These are phyloP conservation scores for Zele albiditarsus DNA, from an alignment of 2,888 invertebrate genomes.

Conservation along the genomic window DNA sequence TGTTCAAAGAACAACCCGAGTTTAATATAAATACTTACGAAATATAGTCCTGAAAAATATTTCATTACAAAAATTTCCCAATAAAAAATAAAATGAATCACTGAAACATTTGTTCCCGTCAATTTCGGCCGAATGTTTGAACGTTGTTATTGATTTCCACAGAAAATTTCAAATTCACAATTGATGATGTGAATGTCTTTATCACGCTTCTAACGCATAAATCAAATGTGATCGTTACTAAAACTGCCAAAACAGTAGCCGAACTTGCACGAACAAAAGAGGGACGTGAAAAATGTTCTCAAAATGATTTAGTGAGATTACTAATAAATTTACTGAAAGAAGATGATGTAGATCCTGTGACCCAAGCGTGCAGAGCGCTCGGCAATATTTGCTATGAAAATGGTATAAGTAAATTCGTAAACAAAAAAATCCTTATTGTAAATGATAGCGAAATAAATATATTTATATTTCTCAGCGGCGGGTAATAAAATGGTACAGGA, in stretches of 20 bases:
- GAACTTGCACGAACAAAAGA: conserved; percentile 87
- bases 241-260: conserved; percentile 82
- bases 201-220: conserved; percentile 58
- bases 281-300: conserved; percentile 82
- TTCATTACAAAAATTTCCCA: no score
- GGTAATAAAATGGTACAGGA: conserved; percentile 65
- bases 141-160: conserved; percentile 4
- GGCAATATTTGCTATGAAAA: conserved; percentile 94
- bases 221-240: conserved; percentile 62
- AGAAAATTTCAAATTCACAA: conserved; percentile 57
- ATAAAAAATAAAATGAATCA: background rate
- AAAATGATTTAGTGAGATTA: conserved; percentile 76
- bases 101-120: background rate
- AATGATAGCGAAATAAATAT: background rate
- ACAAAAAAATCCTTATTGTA: background rate
- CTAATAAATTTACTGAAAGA: conserved; percentile 75
- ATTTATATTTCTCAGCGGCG: conserved; percentile 56
- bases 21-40: no score
- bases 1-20: no score
- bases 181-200: conserved; percentile 63
- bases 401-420: conserved; percentile 75
- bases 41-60: no score
- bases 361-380: conserved; percentile 86
- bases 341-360: conserved; percentile 76
- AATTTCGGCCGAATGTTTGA: background rate